Evolutionary conservation across 2,113 vertebrate species (phyloP), one percentile per base, ranked within the genome.

Genomic region (Cinclus cinclus): DNA sequence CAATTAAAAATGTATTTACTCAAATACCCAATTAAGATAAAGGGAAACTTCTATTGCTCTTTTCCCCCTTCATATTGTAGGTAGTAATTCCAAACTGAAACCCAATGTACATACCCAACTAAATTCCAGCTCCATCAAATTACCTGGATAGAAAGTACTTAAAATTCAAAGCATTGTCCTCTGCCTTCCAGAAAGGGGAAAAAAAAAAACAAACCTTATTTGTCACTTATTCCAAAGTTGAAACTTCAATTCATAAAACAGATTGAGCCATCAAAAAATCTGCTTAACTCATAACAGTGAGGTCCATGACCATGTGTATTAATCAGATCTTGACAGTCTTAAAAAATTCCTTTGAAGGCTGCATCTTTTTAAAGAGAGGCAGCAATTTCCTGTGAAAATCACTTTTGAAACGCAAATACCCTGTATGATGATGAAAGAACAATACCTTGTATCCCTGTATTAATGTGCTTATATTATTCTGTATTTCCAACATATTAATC

Each of bases 401-500:
- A 67, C 79, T 58, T 88, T 35, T 90, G 71, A 70, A 96, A 94
- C 81, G 93, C 68, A 96, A 71, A 91, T 60, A 83, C 47, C 83
- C 55, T 33, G 31, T 13, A 53, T 33, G 53, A 68, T 6, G 15
- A 77, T 33, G 47, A 77, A 77, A 93, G 75, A 89, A 83, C 88
- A 94, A 95, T 15, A 77, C 52, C 44, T 83, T 52, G 15, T 63
- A 83, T 41, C 70, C 67, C 79, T 83, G 30, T n/a, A 77, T 44
- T 88, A 83, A 97, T 77, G 60, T 7, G 52, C 64, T 90, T 92
- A 90, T 63, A 78, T 95, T 95, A 95, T 88, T 86, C 87, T 75
- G 52, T 37, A 76, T 60, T 95, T 92, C 81, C 92, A 94, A 91
- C 56, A 10, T 86, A 93, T 96, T 91, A 87, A 87, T 95, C 95